Percentiles rank a stretch among this genome's conserved stretches.
Evolutionary conservation across 1,140 invertebrate genomes (phyloP).

Genomic region (Vollenhovia emeryi): DNA sequence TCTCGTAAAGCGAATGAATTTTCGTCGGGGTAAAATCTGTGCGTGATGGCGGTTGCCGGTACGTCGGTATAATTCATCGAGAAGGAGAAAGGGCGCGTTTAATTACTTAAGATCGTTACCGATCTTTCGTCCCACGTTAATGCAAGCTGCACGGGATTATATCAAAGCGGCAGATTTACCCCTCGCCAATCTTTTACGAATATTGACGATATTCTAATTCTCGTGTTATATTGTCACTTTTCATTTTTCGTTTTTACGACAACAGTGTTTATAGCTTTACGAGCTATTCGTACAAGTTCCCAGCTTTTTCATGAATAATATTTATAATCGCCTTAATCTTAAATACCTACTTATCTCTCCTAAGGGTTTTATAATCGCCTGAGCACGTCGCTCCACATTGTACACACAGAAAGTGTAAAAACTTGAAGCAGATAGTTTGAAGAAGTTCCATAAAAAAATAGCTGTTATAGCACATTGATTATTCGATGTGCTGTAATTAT

Average conservation of each 20-base stretch:
- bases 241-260: neutral
- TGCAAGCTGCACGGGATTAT: slow-evolving; percentile 1
- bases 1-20: slow-evolving; percentile 25
- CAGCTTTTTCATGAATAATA: neutral
- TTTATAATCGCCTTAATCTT: neutral
- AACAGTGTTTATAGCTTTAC: neutral
- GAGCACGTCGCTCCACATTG: neutral
- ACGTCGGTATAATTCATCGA: slow-evolving; percentile 16
- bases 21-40: slow-evolving; percentile 6
- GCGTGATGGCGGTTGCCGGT: neutral
- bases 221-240: neutral
- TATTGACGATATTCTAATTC: neutral
- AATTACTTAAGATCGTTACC: slow-evolving; percentile 14
- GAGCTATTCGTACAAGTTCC: neutral
- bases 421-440: neutral
- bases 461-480: neutral
- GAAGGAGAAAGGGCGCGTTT: neutral
- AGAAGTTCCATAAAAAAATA: neutral
- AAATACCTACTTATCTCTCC: slow-evolving; percentile 6
- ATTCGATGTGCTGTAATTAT: neutral
- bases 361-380: neutral
- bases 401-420: slow-evolving; percentile 2
- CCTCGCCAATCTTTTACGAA: neutral
- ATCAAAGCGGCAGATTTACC: neutral
- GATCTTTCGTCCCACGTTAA: slow-evolving; percentile 9